Base-by-base conservation (phyloP, 2,113 vertebrate genomes). In the Sorex araneus region DNA sequence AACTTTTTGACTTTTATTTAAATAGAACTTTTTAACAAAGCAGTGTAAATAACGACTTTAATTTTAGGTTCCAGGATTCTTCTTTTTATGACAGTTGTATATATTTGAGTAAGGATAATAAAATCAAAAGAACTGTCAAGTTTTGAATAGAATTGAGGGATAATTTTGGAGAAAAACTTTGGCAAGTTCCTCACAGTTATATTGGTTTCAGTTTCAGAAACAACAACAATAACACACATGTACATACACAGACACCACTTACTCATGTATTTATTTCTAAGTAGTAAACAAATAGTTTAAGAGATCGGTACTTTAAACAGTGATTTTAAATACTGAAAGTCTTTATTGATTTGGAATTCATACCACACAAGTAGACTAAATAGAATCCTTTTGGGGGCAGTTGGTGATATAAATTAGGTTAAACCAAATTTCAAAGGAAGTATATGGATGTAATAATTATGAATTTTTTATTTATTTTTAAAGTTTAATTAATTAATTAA, bases 21-120 rank as follows among this genome's bases (percentile, higher is more conserved):
- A 95, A 79, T 70, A 50, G 63, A 6, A 89, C 79, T 23, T n/a
- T 71, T 76, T 32, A 85, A n/a, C 28, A 91, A 90, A 70, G 27
- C 50, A 57, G 19, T 84, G 9, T 16, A 73, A 87, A 81, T 47
- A 57, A 45, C 6, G 19, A 66, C 27, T 63, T 71, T 45, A 67
- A 85, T 50, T 89, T 83, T 60, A 60, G 50, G 30, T 30, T 15
- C 66, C 1, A 4, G 3, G 40, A 3, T 13, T 89, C 78, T 19
- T 89, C 1, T 19, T 36, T 18, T 40, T 43, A 3, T 50, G 21
- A 84, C 11, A 40, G 19, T 27, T 82, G 47, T 63, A 50, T 0
- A 30, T 63, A 64, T 5, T 43, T 16, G 47, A 9, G 6, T 23
- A 3, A 75, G 18, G 34, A 16, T 3, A 40, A 16, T 27, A 69